Base-by-base conservation (phyloP, 2,113 vertebrate genomes). In the Podocnemis expansa region DNA sequence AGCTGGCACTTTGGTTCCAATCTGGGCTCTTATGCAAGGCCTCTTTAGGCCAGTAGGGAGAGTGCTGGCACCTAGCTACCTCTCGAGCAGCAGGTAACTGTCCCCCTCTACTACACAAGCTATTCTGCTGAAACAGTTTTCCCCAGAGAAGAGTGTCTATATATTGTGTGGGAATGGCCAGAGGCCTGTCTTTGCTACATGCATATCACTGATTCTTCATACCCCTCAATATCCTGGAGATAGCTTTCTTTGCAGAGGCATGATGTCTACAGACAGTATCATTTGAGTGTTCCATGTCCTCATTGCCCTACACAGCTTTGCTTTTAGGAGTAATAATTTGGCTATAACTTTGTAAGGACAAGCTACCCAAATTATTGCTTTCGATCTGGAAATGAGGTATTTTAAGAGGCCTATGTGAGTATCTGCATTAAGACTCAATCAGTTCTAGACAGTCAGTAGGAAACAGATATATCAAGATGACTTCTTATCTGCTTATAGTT, bases 71-170 rank as follows among this genome's bases (percentile, higher is more conserved):
- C n/a, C n/a, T n/a, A n/a, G n/a, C n/a, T n/a, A n/a, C n/a, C n/a
- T n/a, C n/a, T n/a, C n/a, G n/a, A n/a, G n/a, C n/a, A n/a, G n/a
- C n/a, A n/a, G n/a, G n/a, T n/a, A n/a, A n/a, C n/a, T n/a, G n/a
- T n/a, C n/a, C n/a, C n/a, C n/a, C n/a, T n/a, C n/a, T n/a, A n/a
- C n/a, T n/a, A n/a, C n/a, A n/a, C n/a, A n/a, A n/a, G 67, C n/a
- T 75, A 4, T 87, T 1, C 0, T 27, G 1, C n/a, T 43, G 60
- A 90, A 89, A 7, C 2, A 17, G 1, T 19, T 43, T 84, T 24
- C 58, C 88, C 51, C 67, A 19, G 78, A 31, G 8, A 78, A 1
- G 16, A 80, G 9, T 84, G 5, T 5, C 27, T 93, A 29, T 2
- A 58, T 78, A 75, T 24, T 67, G 29, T 2, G 31, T 24, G 1